These are phyloP conservation scores for Ooceraea biroi DNA, from an alignment of 1,140 invertebrate species.

Conservation along the genomic window DNA sequence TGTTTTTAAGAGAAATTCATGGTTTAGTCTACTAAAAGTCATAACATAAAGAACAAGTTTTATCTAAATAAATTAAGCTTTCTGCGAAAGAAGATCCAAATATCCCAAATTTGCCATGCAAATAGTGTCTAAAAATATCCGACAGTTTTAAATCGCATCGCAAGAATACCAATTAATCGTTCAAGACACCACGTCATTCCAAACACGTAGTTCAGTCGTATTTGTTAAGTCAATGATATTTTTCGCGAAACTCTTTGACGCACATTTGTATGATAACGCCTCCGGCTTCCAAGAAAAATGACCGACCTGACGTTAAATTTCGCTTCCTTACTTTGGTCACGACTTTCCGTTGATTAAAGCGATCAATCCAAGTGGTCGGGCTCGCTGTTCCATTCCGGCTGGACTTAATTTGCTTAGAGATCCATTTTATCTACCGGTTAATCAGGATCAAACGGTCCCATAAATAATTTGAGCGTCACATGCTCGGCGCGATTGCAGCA, in stretches of 20 bases:
- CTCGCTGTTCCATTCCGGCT: slow-evolving; percentile 5
- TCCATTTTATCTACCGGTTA: slow-evolving; percentile 62
- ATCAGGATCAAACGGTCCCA: slow-evolving; percentile 67
- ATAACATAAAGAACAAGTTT: background rate
- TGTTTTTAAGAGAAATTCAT: background rate
- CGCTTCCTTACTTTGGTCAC: background rate
- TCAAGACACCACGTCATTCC: background rate
- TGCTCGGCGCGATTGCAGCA: slow-evolving; percentile 17
- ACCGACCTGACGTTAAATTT: background rate
- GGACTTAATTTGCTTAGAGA: slow-evolving; percentile 68
- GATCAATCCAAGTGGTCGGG: slow-evolving; percentile 52
- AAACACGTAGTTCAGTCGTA: background rate
- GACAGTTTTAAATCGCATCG: background rate
- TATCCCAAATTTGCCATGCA: background rate
- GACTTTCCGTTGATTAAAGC: slow-evolving; percentile 54
- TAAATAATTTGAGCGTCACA: slow-evolving; percentile 63
- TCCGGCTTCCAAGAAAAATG: slow-evolving; percentile 34
- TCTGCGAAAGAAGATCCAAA: background rate
- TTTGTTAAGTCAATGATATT: background rate
- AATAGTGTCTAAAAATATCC: background rate
- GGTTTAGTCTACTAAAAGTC: background rate
- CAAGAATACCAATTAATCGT: background rate
- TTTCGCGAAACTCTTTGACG: slow-evolving; percentile 27
- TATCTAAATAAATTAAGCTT: background rate
- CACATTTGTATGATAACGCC: background rate